Conservation (phyloP, 2,113 vertebrate species). For the Trichechus manatus region DNA sequence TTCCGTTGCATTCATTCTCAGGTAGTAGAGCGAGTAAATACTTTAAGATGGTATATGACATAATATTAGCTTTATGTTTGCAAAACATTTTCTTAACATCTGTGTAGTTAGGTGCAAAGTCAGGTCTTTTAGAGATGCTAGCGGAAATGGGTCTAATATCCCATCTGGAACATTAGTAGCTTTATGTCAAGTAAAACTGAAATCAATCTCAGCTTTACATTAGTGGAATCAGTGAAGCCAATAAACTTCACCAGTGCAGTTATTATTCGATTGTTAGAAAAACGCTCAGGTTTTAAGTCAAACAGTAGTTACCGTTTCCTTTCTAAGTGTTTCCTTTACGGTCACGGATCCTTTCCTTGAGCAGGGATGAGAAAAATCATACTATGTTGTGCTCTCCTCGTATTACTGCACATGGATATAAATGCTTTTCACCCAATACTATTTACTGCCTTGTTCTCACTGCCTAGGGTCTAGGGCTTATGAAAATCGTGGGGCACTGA, state of each 20-base stretch:
- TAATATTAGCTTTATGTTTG: neutral
- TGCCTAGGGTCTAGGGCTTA: neutral
- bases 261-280: neutral
- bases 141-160: accelerated
- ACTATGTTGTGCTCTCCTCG: neutral
- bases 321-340: neutral
- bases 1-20: neutral
- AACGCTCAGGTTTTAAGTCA: too few relatives aligned
- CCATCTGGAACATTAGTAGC: accelerated
- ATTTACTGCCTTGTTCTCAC: neutral
- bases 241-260: accelerated
- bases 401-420: neutral
- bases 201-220: neutral
- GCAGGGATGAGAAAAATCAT: neutral
- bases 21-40: neutral
- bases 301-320: accelerated
- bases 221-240: too few relatives aligned
- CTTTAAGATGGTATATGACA: neutral
- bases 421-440: too few relatives aligned
- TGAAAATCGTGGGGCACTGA: neutral
- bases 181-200: neutral
- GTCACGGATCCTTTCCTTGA: neutral
- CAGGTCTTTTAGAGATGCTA: neutral
- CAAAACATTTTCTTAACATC: neutral
- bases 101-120: neutral